Base-by-base conservation (phyloP, 2,888 invertebrate genomes). In the Homarus gammarus region DNA sequence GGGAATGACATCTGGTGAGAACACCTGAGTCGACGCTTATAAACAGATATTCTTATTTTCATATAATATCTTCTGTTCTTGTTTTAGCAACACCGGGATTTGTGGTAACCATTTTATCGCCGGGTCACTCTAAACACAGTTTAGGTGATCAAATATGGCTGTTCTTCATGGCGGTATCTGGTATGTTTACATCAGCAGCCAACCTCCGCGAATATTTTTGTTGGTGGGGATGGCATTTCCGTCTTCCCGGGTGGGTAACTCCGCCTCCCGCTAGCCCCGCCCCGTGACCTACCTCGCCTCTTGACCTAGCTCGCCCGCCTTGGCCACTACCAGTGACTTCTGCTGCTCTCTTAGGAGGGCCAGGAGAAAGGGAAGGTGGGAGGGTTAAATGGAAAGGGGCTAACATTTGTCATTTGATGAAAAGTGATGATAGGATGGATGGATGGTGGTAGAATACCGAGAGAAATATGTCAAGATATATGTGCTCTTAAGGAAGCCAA, bases 211-310 rank as follows among this genome's bases (percentile, higher is more conserved):
- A n/a, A 77, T 44, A 31, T 44, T 40, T 31, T 8, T 49, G 31
- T 31, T 12, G 31, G 44, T 44, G 18, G 44, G 27, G 27, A 18
- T 77, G 44, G 44, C 49, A 49, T 49, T 49, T 64, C 49, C 12
- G 31, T 31, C 49, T 49, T 8, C n/a, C 6, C 22, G 36, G 40
- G 40, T 40, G 40, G 44, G 49, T 77, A 44, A 44, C 75, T 49
- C 44, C 75, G 44, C 75, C 75, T 27, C 31, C 27, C 44, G 75
- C 10, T 77, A 6, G 44, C 75, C 27, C 75, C 75, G 75, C 75
- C 75, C 27, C n/a, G 27, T 77, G 75, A 12, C 75, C 75, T 44
- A 49, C 75, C 75, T 44, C 75, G 75, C 75, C n/a, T 64, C 49
- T 77, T 27, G 75, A 44, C 44, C 49, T 40, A 77, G 44, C 75